Evolutionary conservation across 2,797 vertebrate genomes (phyloP), one percentile per base, ranked within the genome.

Genomic region (Tragopan temminckii): DNA sequence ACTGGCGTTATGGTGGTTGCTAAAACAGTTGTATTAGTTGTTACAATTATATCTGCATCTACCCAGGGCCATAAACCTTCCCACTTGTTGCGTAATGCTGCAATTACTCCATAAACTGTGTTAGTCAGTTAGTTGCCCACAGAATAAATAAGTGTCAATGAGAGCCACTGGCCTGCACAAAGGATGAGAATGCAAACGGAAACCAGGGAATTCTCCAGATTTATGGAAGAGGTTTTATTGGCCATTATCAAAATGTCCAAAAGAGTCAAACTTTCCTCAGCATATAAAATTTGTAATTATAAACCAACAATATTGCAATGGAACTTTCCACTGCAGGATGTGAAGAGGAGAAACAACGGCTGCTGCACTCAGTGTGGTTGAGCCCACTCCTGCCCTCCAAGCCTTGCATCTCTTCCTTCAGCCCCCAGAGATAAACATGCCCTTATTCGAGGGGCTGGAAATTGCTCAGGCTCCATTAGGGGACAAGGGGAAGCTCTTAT

Each of bases 41-140:
- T 59, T 91, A 79, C 50, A 88, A 91, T 80, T 85, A 43, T 55
- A 63, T 76, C 77, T 88, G 83, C 66, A 70, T 93, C 72, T 83
- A 81, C 46, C 33, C 40, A 57, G 90, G 88, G 70, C 59, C 29
- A 69, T 93, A 93, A 95, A 88, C 79, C 52, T 89, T 81, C 23
- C 66, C 69, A 93, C 63, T 79, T 95, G 87, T 94, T 95, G 94
- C 87, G n/a, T 85, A 91, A 93, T 25, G 23, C 50, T 88, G 87
- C 95, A 91, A 78, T 81, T 94, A 89, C 70, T 71, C 79, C 72
- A 78, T 83, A 88, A 95, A 90, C 66, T 87, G 83, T 83, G 50
- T 50, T 71, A 85, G 90, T 78, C 86, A 45, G 63, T 83, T 88
- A 0, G 0, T 4, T 80, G 86, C 90, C 89, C 89, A 66, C 59